Conservation (phyloP, 1,140 invertebrate species). For the Lineus longissimus region DNA sequence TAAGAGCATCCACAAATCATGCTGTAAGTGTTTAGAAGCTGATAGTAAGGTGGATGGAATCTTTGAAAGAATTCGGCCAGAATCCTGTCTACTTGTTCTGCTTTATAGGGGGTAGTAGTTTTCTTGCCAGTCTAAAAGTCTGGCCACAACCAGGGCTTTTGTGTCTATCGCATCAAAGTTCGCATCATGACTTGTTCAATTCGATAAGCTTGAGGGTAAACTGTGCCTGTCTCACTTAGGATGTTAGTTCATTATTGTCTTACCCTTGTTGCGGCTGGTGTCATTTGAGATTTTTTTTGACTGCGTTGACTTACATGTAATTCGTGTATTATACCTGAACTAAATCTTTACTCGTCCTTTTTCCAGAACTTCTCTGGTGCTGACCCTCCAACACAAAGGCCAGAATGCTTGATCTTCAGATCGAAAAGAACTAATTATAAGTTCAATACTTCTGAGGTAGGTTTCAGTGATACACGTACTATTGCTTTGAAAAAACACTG, state of each 20-base stretch:
- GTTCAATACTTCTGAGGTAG: constrained; percentile 16
- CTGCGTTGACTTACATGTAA: neutral
- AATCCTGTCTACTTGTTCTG: neutral
- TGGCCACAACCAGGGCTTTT: too few species aligned
- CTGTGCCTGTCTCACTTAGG: too few species aligned
- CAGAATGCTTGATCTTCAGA: constrained; percentile 57
- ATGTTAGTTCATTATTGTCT: too few species aligned
- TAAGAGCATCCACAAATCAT: constrained; percentile 55
- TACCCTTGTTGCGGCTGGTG: too few species aligned
- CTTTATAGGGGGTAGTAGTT: too few species aligned
- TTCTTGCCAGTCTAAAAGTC: too few species aligned
- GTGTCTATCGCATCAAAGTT: too few species aligned
- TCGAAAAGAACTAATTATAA: constrained; percentile 13
- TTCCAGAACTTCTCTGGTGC: constrained; percentile 56
- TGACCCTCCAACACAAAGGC: constrained; percentile 56
- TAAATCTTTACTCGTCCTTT: neutral
- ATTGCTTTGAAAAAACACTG: too few species aligned
- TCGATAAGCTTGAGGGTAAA: too few species aligned
- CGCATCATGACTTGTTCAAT: too few species aligned
- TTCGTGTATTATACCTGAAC: neutral
- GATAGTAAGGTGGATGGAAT: neutral
- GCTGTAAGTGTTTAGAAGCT: constrained; percentile 25
- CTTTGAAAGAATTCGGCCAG: neutral
- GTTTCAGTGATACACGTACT: neutral
- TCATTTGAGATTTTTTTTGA: too few species aligned